Evolutionary conservation across 2,888 invertebrate species (phyloP).

Genomic region (Deroplatys truncata): DNA sequence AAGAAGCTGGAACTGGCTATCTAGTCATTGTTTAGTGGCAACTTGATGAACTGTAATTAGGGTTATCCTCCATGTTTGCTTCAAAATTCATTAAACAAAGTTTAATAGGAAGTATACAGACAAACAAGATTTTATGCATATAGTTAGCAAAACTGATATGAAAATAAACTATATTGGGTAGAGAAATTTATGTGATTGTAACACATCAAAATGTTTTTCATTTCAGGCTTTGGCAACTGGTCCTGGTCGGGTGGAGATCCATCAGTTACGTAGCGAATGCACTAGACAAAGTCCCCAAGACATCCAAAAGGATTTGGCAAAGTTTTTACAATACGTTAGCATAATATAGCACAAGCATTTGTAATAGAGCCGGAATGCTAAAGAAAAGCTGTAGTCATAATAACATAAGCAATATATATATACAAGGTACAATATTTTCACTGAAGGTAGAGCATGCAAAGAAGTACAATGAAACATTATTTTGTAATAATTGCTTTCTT

Average conservation of each 20-base stretch:
- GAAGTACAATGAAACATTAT: neutral
- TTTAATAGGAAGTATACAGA: too few species aligned
- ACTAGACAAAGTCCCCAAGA: constrained; percentile 41
- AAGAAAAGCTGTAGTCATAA: neutral
- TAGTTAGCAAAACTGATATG: too few species aligned
- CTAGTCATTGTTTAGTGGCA: too few species aligned
- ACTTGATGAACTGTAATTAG: too few species aligned
- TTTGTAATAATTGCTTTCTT: neutral
- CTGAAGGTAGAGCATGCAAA: neutral
- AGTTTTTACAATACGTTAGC: constrained; percentile 37
- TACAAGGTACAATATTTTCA: neutral
- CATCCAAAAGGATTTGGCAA: constrained; percentile 44
- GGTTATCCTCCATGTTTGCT: too few species aligned
- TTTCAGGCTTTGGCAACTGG: constrained; percentile 48
- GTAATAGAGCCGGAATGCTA: neutral
- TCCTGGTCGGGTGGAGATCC: constrained; percentile 45
- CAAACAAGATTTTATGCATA: too few species aligned
- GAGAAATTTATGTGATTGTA: too few species aligned
- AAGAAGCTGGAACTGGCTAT: too few species aligned
- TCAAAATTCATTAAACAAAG: too few species aligned
- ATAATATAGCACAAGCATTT: neutral
- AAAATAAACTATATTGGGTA: too few species aligned
- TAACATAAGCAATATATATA: neutral
- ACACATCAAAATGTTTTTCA: neutral
- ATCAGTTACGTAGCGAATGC: constrained; percentile 47